Percentiles rank a stretch among this genome's conserved stretches.
phyloP scores from a whole-genome alignment of 2,797 vertebrate species.

The Glossophaga mutica region DNA sequence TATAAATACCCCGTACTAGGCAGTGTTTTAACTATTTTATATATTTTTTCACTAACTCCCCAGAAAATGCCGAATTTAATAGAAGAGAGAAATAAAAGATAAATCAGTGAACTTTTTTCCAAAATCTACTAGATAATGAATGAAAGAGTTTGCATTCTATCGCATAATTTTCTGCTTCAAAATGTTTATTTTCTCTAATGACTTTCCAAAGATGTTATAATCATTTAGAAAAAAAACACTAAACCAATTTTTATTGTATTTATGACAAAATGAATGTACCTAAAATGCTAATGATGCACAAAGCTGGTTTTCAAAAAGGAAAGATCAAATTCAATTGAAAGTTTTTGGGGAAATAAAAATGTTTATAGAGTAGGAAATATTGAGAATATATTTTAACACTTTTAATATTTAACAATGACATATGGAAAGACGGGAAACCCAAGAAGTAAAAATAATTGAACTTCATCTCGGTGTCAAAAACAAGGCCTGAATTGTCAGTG shows the following conservation, averaged over 20 bases:
- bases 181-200: not conserved
- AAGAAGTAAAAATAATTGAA: not conserved
- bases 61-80: not conserved
- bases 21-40: not conserved
- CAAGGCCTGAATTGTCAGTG: not conserved
- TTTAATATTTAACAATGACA: not conserved
- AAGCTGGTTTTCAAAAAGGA: not conserved
- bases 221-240: not conserved
- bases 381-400: not conserved
- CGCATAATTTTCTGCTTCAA: not conserved
- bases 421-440: not conserved
- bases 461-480: not conserved
- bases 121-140: not conserved
- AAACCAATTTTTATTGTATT: not conserved
- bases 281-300: not conserved
- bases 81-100: not conserved
- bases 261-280: not conserved
- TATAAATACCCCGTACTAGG: not conserved
- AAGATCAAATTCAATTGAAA: not conserved
- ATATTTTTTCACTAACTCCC: not conserved
- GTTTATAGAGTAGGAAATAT: not conserved
- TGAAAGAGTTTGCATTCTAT: not conserved
- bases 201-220: not conserved
- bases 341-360: not conserved
- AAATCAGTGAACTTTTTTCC: not conserved